Evolutionary conservation across 2,797 vertebrate species (phyloP), one percentile per base, ranked within the genome.

Genomic region (Sebastes hubbsi): DNA sequence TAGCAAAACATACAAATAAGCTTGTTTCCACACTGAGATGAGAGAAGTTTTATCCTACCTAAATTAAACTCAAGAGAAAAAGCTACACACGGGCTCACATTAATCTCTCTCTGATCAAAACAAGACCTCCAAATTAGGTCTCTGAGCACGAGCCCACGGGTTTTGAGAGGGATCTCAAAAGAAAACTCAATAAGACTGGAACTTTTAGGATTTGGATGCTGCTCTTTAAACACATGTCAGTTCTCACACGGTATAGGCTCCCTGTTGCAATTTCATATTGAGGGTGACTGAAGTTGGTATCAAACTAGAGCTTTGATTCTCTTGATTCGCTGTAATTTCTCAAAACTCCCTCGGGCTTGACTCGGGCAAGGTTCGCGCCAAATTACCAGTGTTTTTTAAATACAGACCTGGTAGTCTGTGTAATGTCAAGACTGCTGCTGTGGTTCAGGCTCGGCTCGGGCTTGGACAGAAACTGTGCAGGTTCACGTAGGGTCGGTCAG

Each of bases 61-160:
- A 16, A 73, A 59, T 77, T 77, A 56, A 75, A 81, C 56, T 42
- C 67, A 34, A 55, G 60, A 80, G 54, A 46, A 75, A 80, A 25
- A 46, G 24, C 71, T 56, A 11, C 22, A 60, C 9, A 3, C 34
- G 24, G 20, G n/a, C 12, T 5, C 6, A 62, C 20, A 34, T 74
- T 22, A 34, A 49, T 72, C 30, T 77, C 36, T 77, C 34, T 70
- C 4, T 20, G 56, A 71, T 72, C 29, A 42, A 54, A 78, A 74
- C 30, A 66, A 36, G 1, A 67, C 54, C 11, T 74, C 9, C 6
- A 46, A 78, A 76, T 77, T 18, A 58, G 16, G 72, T 55, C 25
- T 68, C 9, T 4, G 6, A 20, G 36, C 8, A 7, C 4, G 29
- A 24, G 8, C 16, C 67, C 18, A 16, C 3, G 42, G 2, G 25